Conservation (phyloP, 2,888 invertebrate genomes). For the Marronus borbonicus region DNA sequence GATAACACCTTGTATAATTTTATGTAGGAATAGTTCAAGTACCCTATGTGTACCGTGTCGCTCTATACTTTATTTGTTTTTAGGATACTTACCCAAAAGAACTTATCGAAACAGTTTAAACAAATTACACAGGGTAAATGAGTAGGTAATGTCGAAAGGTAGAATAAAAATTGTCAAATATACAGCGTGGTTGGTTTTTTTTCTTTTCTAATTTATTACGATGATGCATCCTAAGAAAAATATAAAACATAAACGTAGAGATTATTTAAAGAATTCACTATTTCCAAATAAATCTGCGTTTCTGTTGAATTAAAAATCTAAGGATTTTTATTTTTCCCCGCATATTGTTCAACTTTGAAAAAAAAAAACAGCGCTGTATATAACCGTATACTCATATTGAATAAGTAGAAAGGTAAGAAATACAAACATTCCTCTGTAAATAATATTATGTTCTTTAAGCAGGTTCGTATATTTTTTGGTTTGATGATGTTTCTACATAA, state of each 20-base stretch:
- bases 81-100: too few relatives aligned
- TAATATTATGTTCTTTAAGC: conserved; percentile 49
- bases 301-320: too few relatives aligned
- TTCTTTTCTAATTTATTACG: not conserved
- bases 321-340: too few relatives aligned
- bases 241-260: too few relatives aligned
- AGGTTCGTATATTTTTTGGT: conserved; percentile 48
- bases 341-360: not conserved
- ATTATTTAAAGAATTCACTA: too few relatives aligned
- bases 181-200: conserved; percentile 3
- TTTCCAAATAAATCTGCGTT: too few relatives aligned
- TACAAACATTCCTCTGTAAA: conserved; percentile 40
- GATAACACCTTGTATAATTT: conserved; percentile 19
- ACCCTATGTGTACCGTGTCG: not conserved
- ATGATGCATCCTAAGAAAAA: too few relatives aligned
- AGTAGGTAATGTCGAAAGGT: not conserved
- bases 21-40: not conserved
- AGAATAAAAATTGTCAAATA: conserved; percentile 15
- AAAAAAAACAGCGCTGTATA: not conserved
- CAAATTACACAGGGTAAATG: conserved; percentile 11
- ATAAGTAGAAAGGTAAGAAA: not conserved
- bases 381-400: not conserved
- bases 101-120: not conserved
- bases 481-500: conserved; percentile 19
- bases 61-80: too few relatives aligned